Conservation (phyloP, 2,113 vertebrate species). For the Colinus virginianus region DNA sequence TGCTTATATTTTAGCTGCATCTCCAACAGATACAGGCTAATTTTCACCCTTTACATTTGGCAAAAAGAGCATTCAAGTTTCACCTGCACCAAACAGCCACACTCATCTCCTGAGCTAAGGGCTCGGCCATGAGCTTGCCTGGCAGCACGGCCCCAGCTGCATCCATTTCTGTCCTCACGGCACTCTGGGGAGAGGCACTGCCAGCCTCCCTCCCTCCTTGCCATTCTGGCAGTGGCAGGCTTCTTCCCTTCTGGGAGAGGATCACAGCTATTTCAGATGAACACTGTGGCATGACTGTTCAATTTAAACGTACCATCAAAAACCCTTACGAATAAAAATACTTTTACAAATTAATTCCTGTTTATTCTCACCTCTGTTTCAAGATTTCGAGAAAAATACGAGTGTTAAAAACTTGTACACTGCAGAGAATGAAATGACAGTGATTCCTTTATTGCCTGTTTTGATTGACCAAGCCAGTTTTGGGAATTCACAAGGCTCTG, state of each 20-base stretch:
- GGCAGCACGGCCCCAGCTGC: not conserved
- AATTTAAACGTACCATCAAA: not conserved
- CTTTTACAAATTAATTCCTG: not conserved
- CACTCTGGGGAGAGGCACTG: not conserved
- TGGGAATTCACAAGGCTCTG: not conserved
- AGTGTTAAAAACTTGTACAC: not conserved
- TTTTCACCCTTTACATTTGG: not conserved
- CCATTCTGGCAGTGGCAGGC: not conserved
- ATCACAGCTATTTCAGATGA: not conserved
- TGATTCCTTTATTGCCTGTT: not conserved
- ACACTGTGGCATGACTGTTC: not conserved
- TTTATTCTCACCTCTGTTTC: not conserved
- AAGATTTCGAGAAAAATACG: not conserved
- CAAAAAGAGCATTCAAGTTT: not conserved
- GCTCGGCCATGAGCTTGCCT: not conserved
- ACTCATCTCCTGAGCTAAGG: not conserved
- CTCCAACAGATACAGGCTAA: not conserved
- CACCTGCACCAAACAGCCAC: not conserved
- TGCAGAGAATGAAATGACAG: not conserved
- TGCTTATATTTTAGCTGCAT: not conserved
- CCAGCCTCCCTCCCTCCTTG: not conserved
- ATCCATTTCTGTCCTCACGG: fast-evolving
- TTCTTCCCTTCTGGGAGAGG: not conserved
- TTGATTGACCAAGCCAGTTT: not conserved
- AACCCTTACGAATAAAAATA: not conserved